Base-by-base conservation (phyloP, 2,888 invertebrate genomes). In the Caprella mutica region DNA sequence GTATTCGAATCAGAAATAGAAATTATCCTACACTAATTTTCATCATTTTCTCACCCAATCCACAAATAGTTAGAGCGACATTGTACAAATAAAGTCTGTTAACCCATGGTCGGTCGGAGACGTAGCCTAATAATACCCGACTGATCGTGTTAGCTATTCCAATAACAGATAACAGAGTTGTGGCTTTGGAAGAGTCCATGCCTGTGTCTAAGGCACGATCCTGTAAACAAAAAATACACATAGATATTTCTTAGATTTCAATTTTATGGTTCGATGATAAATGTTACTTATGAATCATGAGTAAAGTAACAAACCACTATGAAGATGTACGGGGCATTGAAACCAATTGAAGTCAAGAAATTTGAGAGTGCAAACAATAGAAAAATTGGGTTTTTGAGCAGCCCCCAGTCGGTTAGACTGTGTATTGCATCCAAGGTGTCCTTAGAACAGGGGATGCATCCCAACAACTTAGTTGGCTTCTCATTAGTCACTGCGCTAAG, bases 261-360 rank as follows among this genome's bases (percentile, higher is more conserved):
- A n/a, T n/a, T n/a, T n/a, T n/a, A n/a, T n/a, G n/a, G n/a, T n/a
- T n/a, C n/a, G n/a, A n/a, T n/a, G n/a, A n/a, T n/a, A n/a, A n/a
- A n/a, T n/a, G n/a, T n/a, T n/a, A n/a, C n/a, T n/a, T n/a, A n/a
- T n/a, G n/a, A n/a, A n/a, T n/a, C n/a, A n/a, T n/a, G n/a, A n/a
- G n/a, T n/a, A n/a, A n/a, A n/a, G n/a, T n/a, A n/a, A 68, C 75
- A 71, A 69, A 77, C 77, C 67, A 84, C 83, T 59, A 86, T 79
- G 70, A 87, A 93, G 53, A 92, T 83, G 71, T 91, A 92, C 33
- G 94, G 94, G 70, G 93, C 82, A 72, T 92, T 90, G 77, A 91
- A 93, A 61, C 93, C 93, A 70, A 94, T 84, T 71, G 90, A 93
- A 42, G 92, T 92, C 70, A 88, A 83, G 72, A 98, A 91, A 75